phyloP scores from a whole-genome alignment of 2,113 vertebrate species.

The Pelvicachromis taeniatus region DNA sequence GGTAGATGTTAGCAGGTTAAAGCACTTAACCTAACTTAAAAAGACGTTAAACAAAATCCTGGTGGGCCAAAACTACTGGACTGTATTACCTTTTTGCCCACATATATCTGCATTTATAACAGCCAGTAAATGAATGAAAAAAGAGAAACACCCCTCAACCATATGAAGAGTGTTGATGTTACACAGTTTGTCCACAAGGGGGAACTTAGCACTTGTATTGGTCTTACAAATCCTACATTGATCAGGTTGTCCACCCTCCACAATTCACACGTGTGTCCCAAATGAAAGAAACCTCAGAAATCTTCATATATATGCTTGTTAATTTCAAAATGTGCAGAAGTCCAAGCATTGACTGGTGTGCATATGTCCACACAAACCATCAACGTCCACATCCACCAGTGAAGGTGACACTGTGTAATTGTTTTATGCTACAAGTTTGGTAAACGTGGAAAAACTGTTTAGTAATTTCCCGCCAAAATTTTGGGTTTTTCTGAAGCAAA shows the following conservation, averaged over 20 bases:
- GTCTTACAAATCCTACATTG: no score
- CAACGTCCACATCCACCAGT: background rate
- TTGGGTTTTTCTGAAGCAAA: background rate
- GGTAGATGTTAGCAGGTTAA: background rate
- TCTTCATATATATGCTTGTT: background rate
- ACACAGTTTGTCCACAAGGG: background rate
- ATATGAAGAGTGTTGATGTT: no score
- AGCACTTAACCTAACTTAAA: background rate
- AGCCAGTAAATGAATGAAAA: background rate
- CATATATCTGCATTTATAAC: background rate
- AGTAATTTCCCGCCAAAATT: background rate
- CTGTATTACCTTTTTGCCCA: background rate
- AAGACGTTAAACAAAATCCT: background rate
- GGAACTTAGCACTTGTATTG: accelerated
- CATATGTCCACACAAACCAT: background rate
- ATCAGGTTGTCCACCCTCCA: no score
- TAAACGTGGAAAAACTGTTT: background rate
- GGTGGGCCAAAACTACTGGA: accelerated
- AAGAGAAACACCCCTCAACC: no score
- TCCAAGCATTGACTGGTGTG: background rate
- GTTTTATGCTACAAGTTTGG: background rate
- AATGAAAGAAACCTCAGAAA: background rate
- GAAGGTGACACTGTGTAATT: background rate
- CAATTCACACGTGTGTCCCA: background rate
- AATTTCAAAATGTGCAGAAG: background rate